Evolutionary conservation across 2,888 invertebrate species (phyloP).

Genomic region (Julus scanicus): DNA sequence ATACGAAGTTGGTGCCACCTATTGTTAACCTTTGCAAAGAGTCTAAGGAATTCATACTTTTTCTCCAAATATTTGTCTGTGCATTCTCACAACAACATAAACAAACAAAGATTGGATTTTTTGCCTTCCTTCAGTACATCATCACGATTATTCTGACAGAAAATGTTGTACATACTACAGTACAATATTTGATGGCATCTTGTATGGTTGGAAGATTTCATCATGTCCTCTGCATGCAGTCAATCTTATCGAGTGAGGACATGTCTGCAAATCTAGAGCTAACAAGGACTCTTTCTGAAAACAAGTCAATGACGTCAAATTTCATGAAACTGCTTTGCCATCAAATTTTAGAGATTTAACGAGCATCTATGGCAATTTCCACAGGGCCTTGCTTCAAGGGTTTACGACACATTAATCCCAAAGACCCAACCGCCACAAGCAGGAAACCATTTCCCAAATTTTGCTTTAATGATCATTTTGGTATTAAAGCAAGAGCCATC

Average conservation of each 20-base stretch:
- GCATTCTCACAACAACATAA: too few relatives aligned
- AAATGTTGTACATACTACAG: too few relatives aligned
- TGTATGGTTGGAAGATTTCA: too few relatives aligned
- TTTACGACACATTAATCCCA: background rate
- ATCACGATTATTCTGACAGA: too few relatives aligned
- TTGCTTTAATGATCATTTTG: background rate
- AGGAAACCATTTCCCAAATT: slow-evolving; percentile 5
- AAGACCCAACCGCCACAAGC: background rate
- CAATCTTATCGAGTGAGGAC: too few relatives aligned
- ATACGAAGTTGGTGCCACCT: background rate
- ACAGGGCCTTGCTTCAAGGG: background rate
- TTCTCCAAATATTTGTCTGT: background rate
- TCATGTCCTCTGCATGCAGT: too few relatives aligned
- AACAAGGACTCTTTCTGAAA: too few relatives aligned
- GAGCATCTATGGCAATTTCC: background rate
- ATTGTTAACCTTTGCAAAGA: background rate
- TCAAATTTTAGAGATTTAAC: background rate
- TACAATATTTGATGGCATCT: too few relatives aligned
- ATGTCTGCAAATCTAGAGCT: too few relatives aligned
- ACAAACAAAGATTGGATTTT: too few relatives aligned
- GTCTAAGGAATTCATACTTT: background rate
- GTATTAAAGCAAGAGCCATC: background rate
- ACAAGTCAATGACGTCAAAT: too few relatives aligned
- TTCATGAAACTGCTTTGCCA: background rate
- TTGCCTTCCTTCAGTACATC: too few relatives aligned